Conservation (phyloP, 2,888 invertebrate species). For the Panzeria rudis region DNA sequence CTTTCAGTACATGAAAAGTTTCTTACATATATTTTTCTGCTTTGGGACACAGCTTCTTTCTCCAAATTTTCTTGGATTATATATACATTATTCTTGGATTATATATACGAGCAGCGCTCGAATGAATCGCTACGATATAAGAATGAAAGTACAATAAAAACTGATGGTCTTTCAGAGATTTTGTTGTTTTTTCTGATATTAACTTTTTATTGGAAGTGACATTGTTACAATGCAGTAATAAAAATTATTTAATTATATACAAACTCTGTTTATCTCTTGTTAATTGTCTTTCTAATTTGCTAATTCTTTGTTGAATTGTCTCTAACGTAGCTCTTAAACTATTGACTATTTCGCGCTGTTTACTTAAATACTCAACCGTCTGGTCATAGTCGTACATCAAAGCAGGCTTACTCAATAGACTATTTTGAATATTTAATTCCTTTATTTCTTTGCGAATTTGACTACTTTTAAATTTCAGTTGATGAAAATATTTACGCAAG, state of each 20-base stretch:
- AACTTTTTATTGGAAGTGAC: not conserved
- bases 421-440: constrained; percentile 77
- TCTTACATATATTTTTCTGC: no score
- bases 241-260: not conserved
- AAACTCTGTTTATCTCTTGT: not conserved
- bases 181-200: not conserved
- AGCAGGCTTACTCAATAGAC: constrained; percentile 78
- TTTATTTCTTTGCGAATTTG: constrained; percentile 73
- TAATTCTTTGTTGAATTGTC: constrained; percentile 35
- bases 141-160: no score
- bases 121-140: no score
- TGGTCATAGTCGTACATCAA: constrained; percentile 79
- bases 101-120: no score
- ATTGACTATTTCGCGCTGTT: constrained; percentile 55
- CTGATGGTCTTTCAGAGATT: no score
- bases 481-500: constrained; percentile 74
- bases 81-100: no score
- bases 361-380: constrained; percentile 72
- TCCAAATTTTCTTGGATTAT: no score
- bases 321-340: constrained; percentile 69
- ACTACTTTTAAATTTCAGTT: constrained; percentile 75
- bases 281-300: constrained; percentile 1
- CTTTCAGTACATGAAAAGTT: no score
- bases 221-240: constrained; percentile 24
- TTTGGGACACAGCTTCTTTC: no score